These are phyloP conservation scores for Diacarnus erythraeanus DNA, from an alignment of 37 sponge, comb jelly and placozoan genomes.

Conservation along the genomic window DNA sequence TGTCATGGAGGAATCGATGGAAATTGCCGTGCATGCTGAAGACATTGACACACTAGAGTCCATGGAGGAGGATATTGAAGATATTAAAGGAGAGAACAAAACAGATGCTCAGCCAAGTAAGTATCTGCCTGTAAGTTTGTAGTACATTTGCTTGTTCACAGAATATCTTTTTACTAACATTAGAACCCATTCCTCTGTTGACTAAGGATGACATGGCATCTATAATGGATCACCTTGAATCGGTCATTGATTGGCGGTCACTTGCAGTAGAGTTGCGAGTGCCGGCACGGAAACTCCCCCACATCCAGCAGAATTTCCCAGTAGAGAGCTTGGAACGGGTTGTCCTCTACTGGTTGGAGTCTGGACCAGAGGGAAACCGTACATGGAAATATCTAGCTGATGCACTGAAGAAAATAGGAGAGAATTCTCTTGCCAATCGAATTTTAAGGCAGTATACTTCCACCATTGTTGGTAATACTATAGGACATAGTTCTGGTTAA, in stretches of 20 bases:
- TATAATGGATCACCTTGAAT: background rate
- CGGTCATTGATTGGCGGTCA: background rate
- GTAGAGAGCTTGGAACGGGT: constrained; percentile 8
- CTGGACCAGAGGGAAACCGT: background rate
- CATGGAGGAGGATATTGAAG: constrained; percentile 8
- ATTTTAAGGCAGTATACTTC: background rate
- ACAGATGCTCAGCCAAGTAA: background rate
- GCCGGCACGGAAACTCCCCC: background rate
- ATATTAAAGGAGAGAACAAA: background rate
- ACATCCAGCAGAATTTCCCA: constrained; percentile 10
- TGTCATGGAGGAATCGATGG: constrained; percentile 2
- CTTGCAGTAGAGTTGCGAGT: constrained; percentile 24
- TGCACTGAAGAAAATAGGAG: constrained; percentile 1
- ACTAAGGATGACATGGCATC: background rate
- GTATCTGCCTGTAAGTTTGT: background rate
- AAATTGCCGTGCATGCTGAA: constrained; percentile 11
- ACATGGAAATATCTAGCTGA: background rate
- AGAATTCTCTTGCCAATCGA: background rate
- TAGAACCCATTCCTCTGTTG: background rate
- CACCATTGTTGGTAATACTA: background rate
- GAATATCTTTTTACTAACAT: too few species aligned
- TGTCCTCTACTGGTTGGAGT: background rate
- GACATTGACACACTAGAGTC: background rate
- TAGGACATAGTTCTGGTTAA: too few species aligned
- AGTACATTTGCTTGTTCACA: background rate